Conservation (phyloP, 2,113 vertebrate species). For the Orientallactaga bullata region DNA sequence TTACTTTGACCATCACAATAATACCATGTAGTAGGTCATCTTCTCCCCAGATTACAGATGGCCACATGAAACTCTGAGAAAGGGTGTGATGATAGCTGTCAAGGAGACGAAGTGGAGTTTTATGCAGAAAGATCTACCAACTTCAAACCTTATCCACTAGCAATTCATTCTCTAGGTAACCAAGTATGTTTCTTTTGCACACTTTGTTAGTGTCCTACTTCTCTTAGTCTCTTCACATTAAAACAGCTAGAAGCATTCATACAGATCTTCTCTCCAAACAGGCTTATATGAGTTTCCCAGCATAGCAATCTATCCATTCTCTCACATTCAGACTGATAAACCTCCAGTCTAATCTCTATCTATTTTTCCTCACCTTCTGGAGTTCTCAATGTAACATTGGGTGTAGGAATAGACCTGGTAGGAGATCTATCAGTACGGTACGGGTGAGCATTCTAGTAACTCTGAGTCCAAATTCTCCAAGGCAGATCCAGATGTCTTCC, state of each 20-base stretch:
- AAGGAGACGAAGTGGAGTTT: not conserved
- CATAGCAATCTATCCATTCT: not conserved
- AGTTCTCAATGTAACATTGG: not conserved
- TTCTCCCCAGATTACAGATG: not conserved
- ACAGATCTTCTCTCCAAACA: not conserved
- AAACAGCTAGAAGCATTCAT: not conserved
- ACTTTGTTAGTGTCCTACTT: not conserved
- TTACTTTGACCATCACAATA: not conserved
- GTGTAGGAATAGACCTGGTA: not conserved
- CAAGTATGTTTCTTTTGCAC: not conserved
- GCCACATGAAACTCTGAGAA: not conserved
- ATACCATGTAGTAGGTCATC: not conserved
- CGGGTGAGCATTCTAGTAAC: not conserved
- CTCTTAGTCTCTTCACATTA: slow-evolving; percentile 21
- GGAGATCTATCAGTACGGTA: not conserved
- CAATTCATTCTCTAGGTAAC: not conserved
- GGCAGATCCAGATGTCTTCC: not conserved
- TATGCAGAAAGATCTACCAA: not conserved
- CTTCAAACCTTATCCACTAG: not conserved
- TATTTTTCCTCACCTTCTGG: not conserved
- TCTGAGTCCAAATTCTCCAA: not conserved
- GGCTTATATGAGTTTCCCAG: not conserved
- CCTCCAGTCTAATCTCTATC: not conserved
- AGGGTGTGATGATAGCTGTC: not conserved
- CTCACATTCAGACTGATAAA: not conserved